Conservation (phyloP, 2,113 vertebrate species). For the Tragulus kanchil region DNA sequence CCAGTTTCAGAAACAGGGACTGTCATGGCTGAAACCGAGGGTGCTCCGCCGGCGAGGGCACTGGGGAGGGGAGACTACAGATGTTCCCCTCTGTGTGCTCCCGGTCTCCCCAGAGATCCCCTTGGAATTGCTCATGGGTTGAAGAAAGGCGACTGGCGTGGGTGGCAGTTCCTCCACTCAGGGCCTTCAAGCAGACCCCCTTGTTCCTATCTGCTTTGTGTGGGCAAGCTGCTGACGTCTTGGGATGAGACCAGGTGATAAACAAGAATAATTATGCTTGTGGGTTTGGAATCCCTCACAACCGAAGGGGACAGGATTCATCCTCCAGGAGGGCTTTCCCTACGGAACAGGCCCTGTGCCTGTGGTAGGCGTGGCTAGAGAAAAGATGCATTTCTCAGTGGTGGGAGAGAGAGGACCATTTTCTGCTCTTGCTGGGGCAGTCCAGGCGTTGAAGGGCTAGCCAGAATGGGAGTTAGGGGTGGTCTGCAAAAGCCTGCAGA, state of each 20-base stretch:
- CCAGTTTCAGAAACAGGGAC: slow-evolving; percentile 3
- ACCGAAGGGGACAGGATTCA: slow-evolving; percentile 11
- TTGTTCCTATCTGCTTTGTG: not conserved
- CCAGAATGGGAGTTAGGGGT: not conserved
- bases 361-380: not conserved
- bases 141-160: not conserved
- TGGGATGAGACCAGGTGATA: slow-evolving; percentile 35
- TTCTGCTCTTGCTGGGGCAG: not conserved
- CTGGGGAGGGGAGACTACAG: not conserved
- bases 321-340: not conserved
- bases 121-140: slow-evolving; percentile 57
- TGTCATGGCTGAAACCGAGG: not conserved
- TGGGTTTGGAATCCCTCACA: slow-evolving; percentile 46
- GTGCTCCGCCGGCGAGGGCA: not conserved
- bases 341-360: not conserved
- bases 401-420: not conserved
- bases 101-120: not conserved
- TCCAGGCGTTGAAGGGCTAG: not conserved
- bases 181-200: not conserved
- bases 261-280: slow-evolving; percentile 49
- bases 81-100: not conserved
- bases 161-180: not conserved
- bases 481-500: not conserved
- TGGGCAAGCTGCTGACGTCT: not conserved
- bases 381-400: not conserved